Base-by-base conservation (phyloP, 1,140 invertebrate genomes). In the Drosophila seguyi region DNA sequence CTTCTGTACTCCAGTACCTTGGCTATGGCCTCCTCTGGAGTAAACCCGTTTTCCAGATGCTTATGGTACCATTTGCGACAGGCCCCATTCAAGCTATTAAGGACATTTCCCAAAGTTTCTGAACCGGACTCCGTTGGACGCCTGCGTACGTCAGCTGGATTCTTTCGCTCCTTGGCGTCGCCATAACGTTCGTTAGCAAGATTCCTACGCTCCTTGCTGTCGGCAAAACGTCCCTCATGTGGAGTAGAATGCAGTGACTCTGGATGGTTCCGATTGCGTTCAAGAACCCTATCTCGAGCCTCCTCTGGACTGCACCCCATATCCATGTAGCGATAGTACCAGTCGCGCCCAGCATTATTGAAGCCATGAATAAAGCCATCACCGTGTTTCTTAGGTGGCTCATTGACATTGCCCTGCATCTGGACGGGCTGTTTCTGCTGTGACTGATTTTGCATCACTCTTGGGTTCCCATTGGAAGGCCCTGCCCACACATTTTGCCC, bases 31-130 rank as follows among this genome's bases (percentile, higher is more conserved):
- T 57, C 50, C 6, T 20, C 11, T 6, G 52, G 22, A 27, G 25
- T 20, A 20, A 5, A 39, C 8, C 60, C 60, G 14, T 1, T 62
- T 16, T 20, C 27, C n/a, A 65, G 7, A 20, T 60, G 57, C 16
- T 7, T 42, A 1, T 65, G 10, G 61, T 34, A 65, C 61, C 61
- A 60, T 22, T 34, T 42, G 14, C 14, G 60, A 11, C 48, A 16
- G 2, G 14, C 34, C 1, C 18, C 11, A 25, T 6, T 42, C 0
- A 56, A 16, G 34, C 3, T 22, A 0, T 1, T 55, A 8, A 56
- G 16, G 5, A 11, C 10, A 7, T 41, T 7, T 11, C 1, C 16
- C 10, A 34, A 11, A 1, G 14, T 2, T 0, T 36, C 14, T 16
- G 20, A 4, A 8, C 10, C 10, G n/a, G 20, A n/a, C 34, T 36